These are phyloP conservation scores for Enteromius fasciolatus DNA, from an alignment of 2,797 vertebrate genomes.

Conservation along the genomic window DNA sequence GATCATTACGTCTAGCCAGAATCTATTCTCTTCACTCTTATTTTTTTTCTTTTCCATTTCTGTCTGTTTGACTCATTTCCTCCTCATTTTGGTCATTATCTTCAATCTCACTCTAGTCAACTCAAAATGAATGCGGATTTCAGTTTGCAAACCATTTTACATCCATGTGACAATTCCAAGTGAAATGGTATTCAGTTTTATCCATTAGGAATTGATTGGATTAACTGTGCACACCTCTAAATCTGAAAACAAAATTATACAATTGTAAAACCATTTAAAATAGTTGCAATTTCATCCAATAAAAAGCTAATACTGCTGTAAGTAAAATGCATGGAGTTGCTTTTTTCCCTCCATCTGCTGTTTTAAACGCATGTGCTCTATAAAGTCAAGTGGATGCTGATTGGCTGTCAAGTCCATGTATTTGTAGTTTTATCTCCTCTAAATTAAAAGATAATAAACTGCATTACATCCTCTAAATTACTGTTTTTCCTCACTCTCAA, in stretches of 20 bases:
- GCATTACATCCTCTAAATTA: neutral
- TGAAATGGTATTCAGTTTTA: neutral
- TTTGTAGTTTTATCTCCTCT: neutral
- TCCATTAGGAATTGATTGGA: neutral
- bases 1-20: neutral
- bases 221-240: neutral
- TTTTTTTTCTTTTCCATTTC: neutral
- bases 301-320: neutral
- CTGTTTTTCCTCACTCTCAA: neutral
- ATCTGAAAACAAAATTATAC: neutral
- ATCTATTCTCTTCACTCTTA: neutral
- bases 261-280: neutral
- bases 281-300: neutral
- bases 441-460: neutral
- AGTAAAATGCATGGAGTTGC: neutral
- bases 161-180: neutral
- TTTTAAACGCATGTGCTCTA: neutral
- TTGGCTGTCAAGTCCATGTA: neutral
- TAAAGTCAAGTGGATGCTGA: neutral
- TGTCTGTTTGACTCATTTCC: neutral
- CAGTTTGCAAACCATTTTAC: neutral
- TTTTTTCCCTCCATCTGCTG: neutral
- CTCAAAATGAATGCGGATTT: neutral
- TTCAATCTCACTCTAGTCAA: neutral
- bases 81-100: slow-evolving; percentile 18